Evolutionary conservation across 2,113 vertebrate genomes (phyloP).

Genomic region (Sinosuthora webbiana): DNA sequence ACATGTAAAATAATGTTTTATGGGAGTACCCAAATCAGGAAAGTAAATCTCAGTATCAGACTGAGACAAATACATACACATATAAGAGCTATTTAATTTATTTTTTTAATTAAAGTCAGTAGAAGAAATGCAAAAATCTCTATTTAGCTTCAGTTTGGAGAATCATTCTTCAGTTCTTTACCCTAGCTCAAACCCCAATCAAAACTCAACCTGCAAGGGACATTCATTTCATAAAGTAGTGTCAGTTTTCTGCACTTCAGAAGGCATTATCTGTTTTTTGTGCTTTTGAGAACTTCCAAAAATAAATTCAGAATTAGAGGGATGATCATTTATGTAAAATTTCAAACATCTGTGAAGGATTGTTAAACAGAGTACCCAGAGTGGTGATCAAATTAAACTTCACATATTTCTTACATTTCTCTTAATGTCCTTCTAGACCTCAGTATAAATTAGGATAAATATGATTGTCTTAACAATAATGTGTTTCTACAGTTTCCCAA

Average conservation of each 20-base stretch:
- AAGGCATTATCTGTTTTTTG: background rate
- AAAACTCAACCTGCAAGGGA: background rate
- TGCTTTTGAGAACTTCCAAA: background rate
- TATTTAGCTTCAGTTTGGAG: background rate
- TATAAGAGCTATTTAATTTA: background rate
- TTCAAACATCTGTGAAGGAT: background rate
- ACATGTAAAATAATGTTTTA: background rate
- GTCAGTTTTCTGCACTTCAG: background rate
- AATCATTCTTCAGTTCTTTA: background rate
- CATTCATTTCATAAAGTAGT: background rate
- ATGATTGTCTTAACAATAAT: background rate
- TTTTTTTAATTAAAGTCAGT: background rate
- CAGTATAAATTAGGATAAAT: background rate
- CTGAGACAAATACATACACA: background rate
- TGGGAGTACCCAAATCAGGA: background rate
- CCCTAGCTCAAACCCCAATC: rapidly evolving
- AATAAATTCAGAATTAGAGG: background rate
- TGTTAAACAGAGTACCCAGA: background rate
- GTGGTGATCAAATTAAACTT: background rate
- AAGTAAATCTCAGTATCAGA: background rate
- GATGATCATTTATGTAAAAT: background rate
- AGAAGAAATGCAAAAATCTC: background rate
- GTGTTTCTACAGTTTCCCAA: background rate
- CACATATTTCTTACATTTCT: background rate
- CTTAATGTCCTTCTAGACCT: background rate